Evolutionary conservation across 2,888 invertebrate genomes (phyloP).

Genomic region (Aleiodes alternator): DNA sequence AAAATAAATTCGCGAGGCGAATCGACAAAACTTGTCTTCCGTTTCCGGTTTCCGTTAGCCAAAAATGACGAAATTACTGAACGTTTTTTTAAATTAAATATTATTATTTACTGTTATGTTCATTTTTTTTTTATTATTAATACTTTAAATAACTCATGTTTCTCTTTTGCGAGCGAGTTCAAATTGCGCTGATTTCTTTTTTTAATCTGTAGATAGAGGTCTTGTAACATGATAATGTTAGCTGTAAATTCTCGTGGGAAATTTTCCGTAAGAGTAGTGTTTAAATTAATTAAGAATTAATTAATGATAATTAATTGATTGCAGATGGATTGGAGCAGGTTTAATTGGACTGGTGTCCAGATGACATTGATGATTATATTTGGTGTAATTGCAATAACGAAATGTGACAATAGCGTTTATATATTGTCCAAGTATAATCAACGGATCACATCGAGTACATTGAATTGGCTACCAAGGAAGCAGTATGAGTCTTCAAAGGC

Average conservation of each 20-base stretch:
- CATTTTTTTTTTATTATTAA: background rate
- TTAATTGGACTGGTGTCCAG: background rate
- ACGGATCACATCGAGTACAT: slow-evolving; percentile 86
- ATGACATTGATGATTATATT: background rate
- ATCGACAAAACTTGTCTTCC: slow-evolving; percentile 44
- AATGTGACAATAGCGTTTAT: slow-evolving; percentile 72
- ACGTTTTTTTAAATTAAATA: background rate
- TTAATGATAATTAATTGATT: background rate
- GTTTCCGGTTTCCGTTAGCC: slow-evolving; percentile 42
- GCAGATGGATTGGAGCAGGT: slow-evolving; percentile 22
- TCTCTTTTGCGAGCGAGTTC: background rate
- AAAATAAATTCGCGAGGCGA: slow-evolving; percentile 29
- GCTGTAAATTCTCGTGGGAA: slow-evolving; percentile 8
- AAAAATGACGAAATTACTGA: background rate
- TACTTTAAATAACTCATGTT: background rate
- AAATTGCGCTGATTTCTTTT: slow-evolving; percentile 26
- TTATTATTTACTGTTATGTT: background rate
- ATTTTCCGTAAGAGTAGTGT: background rate
- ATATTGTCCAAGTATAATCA: slow-evolving; percentile 76
- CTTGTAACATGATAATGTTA: slow-evolving; percentile 3
- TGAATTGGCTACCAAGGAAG: slow-evolving; percentile 83
- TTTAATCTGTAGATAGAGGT: background rate
- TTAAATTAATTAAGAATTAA: background rate
- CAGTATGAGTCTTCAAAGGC: slow-evolving; percentile 78
- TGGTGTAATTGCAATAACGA: slow-evolving; percentile 37